These are phyloP conservation scores for Chaetodon auriga DNA, from an alignment of 2,113 vertebrate species.

Conservation along the genomic window DNA sequence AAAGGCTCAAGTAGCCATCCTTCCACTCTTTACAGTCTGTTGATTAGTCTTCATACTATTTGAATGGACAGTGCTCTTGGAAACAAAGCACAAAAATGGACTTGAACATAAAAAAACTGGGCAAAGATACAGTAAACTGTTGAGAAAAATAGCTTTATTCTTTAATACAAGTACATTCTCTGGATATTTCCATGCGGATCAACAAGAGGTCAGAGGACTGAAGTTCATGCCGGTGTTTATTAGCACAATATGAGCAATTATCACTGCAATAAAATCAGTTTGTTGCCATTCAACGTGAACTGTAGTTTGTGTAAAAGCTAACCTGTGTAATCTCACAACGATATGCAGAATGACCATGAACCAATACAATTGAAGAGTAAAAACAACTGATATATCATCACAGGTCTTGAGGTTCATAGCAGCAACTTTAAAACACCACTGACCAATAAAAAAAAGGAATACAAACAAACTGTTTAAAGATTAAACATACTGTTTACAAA, in stretches of 20 bases:
- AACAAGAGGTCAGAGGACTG: not conserved
- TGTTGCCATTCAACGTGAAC: conserved; percentile 19
- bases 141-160: conserved; percentile 16
- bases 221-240: not conserved
- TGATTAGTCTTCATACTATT: not conserved
- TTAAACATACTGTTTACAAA: not conserved
- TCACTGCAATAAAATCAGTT: conserved; percentile 3
- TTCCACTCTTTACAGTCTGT: not conserved
- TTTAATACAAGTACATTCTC: conserved; percentile 6
- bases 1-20: too few species aligned
- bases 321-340: not conserved
- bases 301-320: not conserved
- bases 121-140: not conserved
- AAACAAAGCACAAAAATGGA: not conserved
- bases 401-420: not conserved
- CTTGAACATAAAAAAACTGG: not conserved
- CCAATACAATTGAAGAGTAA: not conserved
- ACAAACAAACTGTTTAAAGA: not conserved
- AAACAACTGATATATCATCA: not conserved
- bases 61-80: not conserved
- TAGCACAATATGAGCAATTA: conserved; percentile 1
- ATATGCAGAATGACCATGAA: not conserved
- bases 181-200: not conserved
- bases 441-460: not conserved
- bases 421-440: not conserved